Percentiles rank a stretch among this genome's conserved stretches.
Evolutionary conservation across 2,888 invertebrate genomes (phyloP).

Genomic region (Cheiracanthium punctorium): DNA sequence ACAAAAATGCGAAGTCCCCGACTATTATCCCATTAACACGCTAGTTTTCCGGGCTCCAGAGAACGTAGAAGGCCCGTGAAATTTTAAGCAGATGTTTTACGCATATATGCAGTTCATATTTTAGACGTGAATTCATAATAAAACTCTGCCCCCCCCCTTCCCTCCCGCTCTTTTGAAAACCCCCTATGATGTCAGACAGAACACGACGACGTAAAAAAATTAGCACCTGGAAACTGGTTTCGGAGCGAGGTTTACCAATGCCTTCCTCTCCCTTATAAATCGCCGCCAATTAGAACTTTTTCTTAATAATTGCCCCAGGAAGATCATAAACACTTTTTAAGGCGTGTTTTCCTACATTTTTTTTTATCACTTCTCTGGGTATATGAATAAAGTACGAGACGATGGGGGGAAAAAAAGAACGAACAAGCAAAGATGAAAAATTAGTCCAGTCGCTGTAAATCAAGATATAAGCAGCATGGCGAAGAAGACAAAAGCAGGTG

Average conservation of each 20-base stretch:
- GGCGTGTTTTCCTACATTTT: neutral
- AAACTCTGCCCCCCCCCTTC: neutral
- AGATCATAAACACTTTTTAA: slow-evolving; percentile 23
- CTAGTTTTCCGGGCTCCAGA: neutral
- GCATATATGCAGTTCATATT: neutral
- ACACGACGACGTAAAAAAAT: neutral
- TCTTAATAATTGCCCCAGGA: neutral
- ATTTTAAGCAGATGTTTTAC: slow-evolving; percentile 10
- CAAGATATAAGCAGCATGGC: slow-evolving; percentile 11
- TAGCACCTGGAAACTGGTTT: slow-evolving; percentile 5
- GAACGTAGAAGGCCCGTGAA: slow-evolving; percentile 1
- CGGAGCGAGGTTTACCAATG: neutral
- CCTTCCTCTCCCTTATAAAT: slow-evolving; percentile 13
- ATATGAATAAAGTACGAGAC: neutral
- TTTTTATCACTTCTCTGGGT: neutral
- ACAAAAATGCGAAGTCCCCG: neutral
- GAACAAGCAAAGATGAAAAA: neutral
- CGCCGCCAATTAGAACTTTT: slow-evolving; percentile 27
- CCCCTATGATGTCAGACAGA: neutral
- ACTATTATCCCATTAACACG: neutral
- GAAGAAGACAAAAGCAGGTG: neutral
- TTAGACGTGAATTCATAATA: slow-evolving; percentile 10
- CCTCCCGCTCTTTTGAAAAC: neutral
- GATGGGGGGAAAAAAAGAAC: neutral
- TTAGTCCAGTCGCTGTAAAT: slow-evolving; percentile 4